Conservation (phyloP, 2,888 invertebrate genomes). For the Chrysolina americana region DNA sequence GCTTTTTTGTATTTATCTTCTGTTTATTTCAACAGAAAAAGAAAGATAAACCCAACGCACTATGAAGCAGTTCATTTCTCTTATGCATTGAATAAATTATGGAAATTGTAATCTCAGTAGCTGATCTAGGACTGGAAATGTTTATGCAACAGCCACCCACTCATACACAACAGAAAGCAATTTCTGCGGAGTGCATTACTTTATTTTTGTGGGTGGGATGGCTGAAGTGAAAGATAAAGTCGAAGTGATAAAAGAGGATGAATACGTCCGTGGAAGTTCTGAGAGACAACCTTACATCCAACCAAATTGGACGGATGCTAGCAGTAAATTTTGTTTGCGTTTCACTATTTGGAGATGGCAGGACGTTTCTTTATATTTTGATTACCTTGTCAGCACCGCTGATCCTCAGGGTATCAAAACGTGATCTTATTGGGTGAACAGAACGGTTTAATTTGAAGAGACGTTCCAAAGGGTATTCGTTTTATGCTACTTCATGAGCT, state of each 20-base stretch:
- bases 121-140: background rate
- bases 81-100: background rate
- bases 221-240: slow-evolving; percentile 25
- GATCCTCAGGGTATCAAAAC: slow-evolving; percentile 3
- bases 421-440: slow-evolving; percentile 3
- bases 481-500: too few species aligned
- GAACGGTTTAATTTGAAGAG: background rate
- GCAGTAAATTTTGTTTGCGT: slow-evolving; percentile 22
- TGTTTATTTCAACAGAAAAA: too few species aligned
- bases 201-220: slow-evolving; percentile 6
- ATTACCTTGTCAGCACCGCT: slow-evolving; percentile 6
- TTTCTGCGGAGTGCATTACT: slow-evolving; percentile 10
- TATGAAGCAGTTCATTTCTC: too few species aligned
- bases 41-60: too few species aligned
- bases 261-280: slow-evolving; percentile 14
- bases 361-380: slow-evolving; percentile 15
- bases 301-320: slow-evolving; percentile 23
- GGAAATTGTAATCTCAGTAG: background rate
- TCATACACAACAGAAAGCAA: slow-evolving; percentile 7
- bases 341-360: slow-evolving; percentile 17
- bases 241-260: slow-evolving; percentile 19
- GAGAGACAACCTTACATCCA: slow-evolving; percentile 9
- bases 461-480: background rate
- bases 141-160: background rate
- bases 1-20: too few species aligned